Conservation (phyloP, 2,888 invertebrate species). For the Anoncus sp. region DNA sequence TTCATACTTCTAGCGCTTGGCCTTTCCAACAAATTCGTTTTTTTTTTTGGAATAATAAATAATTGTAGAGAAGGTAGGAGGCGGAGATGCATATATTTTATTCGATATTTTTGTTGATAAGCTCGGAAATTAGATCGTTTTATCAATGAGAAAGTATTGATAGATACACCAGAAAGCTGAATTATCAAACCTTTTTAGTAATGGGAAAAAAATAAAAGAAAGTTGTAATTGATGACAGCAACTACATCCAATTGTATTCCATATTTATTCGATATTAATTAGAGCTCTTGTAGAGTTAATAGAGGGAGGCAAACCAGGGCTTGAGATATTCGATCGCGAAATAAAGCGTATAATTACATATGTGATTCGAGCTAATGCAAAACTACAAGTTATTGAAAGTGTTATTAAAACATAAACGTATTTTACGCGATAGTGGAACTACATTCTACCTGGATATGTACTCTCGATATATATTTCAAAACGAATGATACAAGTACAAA, state of each 20-base stretch:
- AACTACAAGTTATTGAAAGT: conserved; percentile 6
- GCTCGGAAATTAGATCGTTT: conserved; percentile 63
- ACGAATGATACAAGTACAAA: conserved; percentile 52
- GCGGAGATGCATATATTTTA: conserved; percentile 67
- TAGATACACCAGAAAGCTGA: no score
- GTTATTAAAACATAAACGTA: conserved; percentile 19
- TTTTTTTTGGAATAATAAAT: conserved; percentile 17
- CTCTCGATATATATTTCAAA: conserved; percentile 60
- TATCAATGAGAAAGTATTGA: conserved; percentile 37
- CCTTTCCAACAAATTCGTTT: background rate
- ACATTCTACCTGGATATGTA: conserved; percentile 54
- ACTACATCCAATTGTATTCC: conserved; percentile 72
- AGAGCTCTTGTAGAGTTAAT: conserved; percentile 76
- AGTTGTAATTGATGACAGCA: conserved; percentile 33
- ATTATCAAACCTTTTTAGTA: no score
- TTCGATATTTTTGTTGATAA: conserved; percentile 64
- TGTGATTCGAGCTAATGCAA: background rate
- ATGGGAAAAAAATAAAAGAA: conserved; percentile 36
- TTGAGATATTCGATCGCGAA: conserved; percentile 62
- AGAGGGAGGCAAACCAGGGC: conserved; percentile 76
- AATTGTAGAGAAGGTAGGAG: conserved; percentile 31
- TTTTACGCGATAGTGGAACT: conserved; percentile 42
- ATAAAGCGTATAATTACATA: conserved; percentile 16
- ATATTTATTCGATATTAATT: conserved; percentile 76
- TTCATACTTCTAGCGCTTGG: background rate